Base-by-base conservation (phyloP, 2,113 vertebrate species). In the Takifugu flavidus region DNA sequence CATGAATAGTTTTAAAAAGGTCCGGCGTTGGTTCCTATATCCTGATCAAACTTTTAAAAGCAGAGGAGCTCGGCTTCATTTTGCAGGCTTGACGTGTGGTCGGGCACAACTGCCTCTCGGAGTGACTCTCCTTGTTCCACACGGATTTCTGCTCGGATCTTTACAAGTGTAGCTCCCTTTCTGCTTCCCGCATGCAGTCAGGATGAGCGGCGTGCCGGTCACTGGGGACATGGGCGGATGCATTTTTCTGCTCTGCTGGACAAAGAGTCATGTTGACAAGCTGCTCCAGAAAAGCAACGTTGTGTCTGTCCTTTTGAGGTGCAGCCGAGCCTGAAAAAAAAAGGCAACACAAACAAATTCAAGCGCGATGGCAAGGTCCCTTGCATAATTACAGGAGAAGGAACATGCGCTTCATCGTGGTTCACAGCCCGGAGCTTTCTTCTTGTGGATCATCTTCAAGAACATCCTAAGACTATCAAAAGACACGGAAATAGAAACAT, bases 321-420 rank as follows among this genome's bases (percentile, higher is more conserved):
- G 80, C 79, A 83, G 70, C 62, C 31, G 76, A 87, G 78, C 87
- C 71, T 82, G 81, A 88, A 82, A 65, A 69, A 88, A 82, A 63
- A 69, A 72, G 82, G 15, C 78, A 84, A 78, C 80, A 77, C 77
- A 80, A 88, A 82, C 78, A 75, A 79, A 80, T 78, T 65, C 14
- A 55, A 75, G 60, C 50, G 49, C 58, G 79, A 67, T 69, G 62
- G 46, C 56, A 65, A 82, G 62, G 68, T 54, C 65, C 65, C 76
- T 63, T 29, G 49, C 29, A 31, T 60, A 84, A 76, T 82, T 75
- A 77, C 69, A 27, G 67, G 57, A 61, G 65, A 56, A 52, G 42
- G 31, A 58, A 73, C 62, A 63, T 69, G 71, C 53, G 42, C 34
- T 56, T 66, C 71, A 76, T 82, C 47, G 77, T 56, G 67, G 80